Percentiles rank a stretch among this genome's conserved stretches.
These are phyloP conservation scores for Drosophila arizonae DNA, from an alignment of 1,140 invertebrate genomes.

Conservation along the genomic window DNA sequence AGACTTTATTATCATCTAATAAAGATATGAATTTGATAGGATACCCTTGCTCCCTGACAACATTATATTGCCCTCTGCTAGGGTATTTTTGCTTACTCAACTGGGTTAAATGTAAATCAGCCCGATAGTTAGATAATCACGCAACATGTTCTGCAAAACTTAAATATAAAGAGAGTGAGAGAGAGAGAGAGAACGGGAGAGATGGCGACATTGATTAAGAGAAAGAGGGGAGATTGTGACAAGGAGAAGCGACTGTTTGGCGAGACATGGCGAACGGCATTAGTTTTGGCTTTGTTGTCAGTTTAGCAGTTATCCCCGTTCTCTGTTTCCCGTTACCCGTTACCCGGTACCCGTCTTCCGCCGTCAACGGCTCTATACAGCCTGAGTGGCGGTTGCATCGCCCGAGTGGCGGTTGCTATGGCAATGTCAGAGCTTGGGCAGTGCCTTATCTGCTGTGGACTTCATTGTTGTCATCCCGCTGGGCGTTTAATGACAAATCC, in stretches of 20 bases:
- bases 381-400: slow-evolving; percentile 7
- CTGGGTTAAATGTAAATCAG: slow-evolving; percentile 66
- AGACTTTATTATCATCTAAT: too few relatives aligned
- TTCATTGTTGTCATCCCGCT: slow-evolving; percentile 24
- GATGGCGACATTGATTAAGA: background rate
- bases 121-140: slow-evolving; percentile 35
- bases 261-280: slow-evolving; percentile 23
- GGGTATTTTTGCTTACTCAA: slow-evolving; percentile 22
- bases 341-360: too few relatives aligned
- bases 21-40: too few relatives aligned
- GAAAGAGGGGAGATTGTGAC: background rate
- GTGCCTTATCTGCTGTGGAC: slow-evolving; percentile 29
- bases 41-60: background rate
- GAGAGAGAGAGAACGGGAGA: background rate
- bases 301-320: slow-evolving; percentile 16
- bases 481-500: slow-evolving; percentile 28
- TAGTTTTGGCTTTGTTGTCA: slow-evolving; percentile 47
- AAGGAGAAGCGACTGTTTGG: slow-evolving; percentile 21
- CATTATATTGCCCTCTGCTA: background rate
- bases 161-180: background rate
- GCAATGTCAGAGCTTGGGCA: background rate
- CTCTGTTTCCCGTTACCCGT: too few relatives aligned
- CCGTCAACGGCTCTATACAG: background rate
- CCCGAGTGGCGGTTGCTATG: slow-evolving; percentile 22
- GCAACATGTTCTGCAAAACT: slow-evolving; percentile 18